Evolutionary conservation across 2,888 invertebrate genomes (phyloP), one percentile per base, ranked within the genome.

Genomic region (Diplolepis rosae): DNA sequence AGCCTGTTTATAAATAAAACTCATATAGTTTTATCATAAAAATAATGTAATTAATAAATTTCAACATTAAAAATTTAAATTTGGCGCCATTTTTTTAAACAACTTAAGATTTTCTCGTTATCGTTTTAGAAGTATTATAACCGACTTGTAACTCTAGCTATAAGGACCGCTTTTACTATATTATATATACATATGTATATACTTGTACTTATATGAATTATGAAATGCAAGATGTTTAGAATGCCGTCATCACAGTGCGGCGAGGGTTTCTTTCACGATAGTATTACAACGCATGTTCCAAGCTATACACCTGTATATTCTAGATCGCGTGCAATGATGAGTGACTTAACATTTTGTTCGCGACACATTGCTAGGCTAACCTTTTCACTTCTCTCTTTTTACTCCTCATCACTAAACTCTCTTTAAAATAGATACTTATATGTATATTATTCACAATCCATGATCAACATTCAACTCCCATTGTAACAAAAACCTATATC

Each of bases 281-380:
- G 35, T 56, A 56, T 56, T 18, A 56, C 35, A 56, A 56, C 56
- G 39, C 56, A 35, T 56, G 56, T 35, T n/a, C 22, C 72, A 72
- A 65, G 72, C 28, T 48, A 48, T 50, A 39, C 28, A 56, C 72
- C 65, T 66, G 70, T 70, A 66, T 24, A 18, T 56, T 7, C 30
- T 54, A 11, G 61, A 39, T 61, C 39, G 61, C 30, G 13, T 35
- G 70, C 54, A 69, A 27, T 54, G 54, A 65, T 67, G 72, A 76
- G 68, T 70, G 76, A 74, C 72, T 73, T 69, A 50, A 73, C 69
- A 69, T 72, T 75, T 73, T 73, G 70, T 70, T 56, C 35, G 65
- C 39, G 48, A 68, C 72, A 65, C 66, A 65, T 51, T 66, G 61
- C 13, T 32, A 30, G 66, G 50, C 66, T 66, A 35, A 24, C 13